Conservation (phyloP, 2,888 invertebrate species). For the Volucella inflata region DNA sequence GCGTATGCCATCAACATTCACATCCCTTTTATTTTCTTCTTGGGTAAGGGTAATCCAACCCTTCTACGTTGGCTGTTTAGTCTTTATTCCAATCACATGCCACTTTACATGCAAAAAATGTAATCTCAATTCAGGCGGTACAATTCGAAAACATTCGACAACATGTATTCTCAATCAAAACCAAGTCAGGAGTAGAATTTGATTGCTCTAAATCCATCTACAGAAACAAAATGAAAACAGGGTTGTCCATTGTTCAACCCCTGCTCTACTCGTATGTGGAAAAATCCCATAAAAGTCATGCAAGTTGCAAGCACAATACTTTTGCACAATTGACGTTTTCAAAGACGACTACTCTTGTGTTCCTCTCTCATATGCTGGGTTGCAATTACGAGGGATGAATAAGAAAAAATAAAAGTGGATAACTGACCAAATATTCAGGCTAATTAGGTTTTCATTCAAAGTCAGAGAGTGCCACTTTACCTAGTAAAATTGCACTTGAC, state of each 20-base stretch:
- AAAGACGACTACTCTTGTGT: constrained; percentile 17
- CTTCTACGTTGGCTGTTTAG: constrained; percentile 55
- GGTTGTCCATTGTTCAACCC: constrained; percentile 7
- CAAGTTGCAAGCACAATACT: constrained; percentile 12
- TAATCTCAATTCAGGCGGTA: constrained; percentile 40
- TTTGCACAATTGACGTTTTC: constrained; percentile 9
- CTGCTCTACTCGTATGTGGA: neutral
- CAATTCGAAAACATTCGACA: too few species aligned
- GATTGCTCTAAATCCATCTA: constrained; percentile 35
- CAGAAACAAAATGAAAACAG: constrained; percentile 14
- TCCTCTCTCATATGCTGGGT: neutral
- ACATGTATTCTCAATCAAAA: constrained; percentile 54
- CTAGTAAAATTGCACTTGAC: constrained; percentile 56
- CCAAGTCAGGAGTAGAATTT: constrained; percentile 41
- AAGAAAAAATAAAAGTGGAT: constrained; percentile 31
- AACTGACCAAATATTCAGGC: constrained; percentile 70
- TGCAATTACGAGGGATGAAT: constrained; percentile 12
- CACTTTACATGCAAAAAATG: constrained; percentile 51
- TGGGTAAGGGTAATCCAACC: constrained; percentile 41
- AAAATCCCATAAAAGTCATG: constrained; percentile 20
- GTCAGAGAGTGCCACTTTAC: constrained; percentile 39
- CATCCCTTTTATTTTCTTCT: constrained; percentile 28
- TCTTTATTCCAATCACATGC: constrained; percentile 58
- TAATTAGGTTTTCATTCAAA: constrained; percentile 64
- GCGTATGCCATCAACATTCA: constrained; percentile 61